A percentile compares a stretch with the other conserved stretches of the same genome.
Conservation (phyloP, 2,113 vertebrate species). For the Aramus guarauna region DNA sequence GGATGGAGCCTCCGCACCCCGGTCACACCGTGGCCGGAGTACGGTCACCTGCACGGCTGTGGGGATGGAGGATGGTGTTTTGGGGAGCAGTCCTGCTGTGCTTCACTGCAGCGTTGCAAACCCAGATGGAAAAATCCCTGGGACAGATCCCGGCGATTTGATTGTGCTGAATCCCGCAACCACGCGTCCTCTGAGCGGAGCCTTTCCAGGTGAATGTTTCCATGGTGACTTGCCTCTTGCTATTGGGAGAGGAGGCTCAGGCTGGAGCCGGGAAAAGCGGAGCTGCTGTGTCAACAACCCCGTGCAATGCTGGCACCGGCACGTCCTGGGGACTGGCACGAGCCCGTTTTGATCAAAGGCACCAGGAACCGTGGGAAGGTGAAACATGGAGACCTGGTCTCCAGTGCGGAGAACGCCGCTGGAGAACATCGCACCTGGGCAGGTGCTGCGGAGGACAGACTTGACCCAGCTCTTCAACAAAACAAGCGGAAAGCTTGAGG, state of each 20-base stretch:
- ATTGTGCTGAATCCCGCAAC: rapidly evolving
- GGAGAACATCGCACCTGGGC: neutral
- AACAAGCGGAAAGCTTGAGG: neutral
- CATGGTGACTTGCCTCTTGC: neutral
- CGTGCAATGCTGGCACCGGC: rapidly evolving
- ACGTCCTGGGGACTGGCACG: neutral
- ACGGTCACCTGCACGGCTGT: rapidly evolving
- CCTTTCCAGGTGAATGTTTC: conserved; percentile 15
- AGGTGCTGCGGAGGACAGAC: neutral
- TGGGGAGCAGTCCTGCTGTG: neutral
- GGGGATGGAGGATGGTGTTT: neutral
- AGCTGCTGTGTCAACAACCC: neutral
- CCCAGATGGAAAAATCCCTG: neutral
- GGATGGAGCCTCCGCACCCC: neutral
- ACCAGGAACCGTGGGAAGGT: neutral
- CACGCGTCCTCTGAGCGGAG: neutral
- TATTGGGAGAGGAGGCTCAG: neutral
- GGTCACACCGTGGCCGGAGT: no score
- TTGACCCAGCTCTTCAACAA: neutral
- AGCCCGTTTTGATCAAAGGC: neutral
- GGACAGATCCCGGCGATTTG: neutral
- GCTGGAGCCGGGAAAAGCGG: neutral
- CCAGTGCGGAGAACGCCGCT: neutral
- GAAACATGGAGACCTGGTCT: neutral
- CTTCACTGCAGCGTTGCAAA: neutral